A percentile compares a stretch with the other conserved stretches of the same genome.
These are phyloP conservation scores for Oryzias woworae DNA, from an alignment of 2,113 vertebrate species.

Conservation along the genomic window DNA sequence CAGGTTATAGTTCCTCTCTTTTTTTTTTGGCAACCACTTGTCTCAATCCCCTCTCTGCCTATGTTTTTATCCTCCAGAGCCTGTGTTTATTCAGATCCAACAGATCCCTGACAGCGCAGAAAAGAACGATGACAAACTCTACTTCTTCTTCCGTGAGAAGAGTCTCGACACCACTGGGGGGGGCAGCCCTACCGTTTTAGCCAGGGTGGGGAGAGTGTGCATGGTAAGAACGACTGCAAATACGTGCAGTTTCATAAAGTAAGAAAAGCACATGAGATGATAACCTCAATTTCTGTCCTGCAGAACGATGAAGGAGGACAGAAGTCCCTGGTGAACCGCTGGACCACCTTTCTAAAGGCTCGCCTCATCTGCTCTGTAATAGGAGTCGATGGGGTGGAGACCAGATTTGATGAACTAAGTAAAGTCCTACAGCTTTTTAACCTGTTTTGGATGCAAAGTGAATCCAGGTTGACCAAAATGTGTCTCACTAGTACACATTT, in stretches of 20 bases:
- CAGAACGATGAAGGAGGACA: constrained; percentile 86
- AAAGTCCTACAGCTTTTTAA: constrained; percentile 44
- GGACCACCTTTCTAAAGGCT: constrained; percentile 87
- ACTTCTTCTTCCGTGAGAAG: constrained; percentile 87
- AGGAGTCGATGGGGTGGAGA: constrained; percentile 84
- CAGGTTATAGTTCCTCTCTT: constrained; percentile 50
- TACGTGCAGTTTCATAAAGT: not conserved
- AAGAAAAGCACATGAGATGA: not conserved
- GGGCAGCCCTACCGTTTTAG: constrained; percentile 78
- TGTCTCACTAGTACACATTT: constrained; percentile 29
- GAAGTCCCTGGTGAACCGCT: constrained; percentile 85
- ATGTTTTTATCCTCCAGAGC: constrained; percentile 70
- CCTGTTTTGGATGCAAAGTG: constrained; percentile 24
- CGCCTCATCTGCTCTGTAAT: constrained; percentile 85
- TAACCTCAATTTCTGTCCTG: not conserved
- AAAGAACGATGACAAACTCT: constrained; percentile 85
- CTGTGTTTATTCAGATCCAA: constrained; percentile 83
- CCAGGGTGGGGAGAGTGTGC: constrained; percentile 83
- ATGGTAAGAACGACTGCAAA: constrained; percentile 71
- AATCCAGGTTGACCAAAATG: not conserved
- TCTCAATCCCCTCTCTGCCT: constrained; percentile 36
- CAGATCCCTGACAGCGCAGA: constrained; percentile 84
- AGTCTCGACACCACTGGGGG: constrained; percentile 78
- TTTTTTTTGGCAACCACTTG: constrained; percentile 50
- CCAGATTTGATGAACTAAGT: constrained; percentile 85